These are phyloP conservation scores for Hemicentrotus pulcherrimus DNA, from an alignment of 35 echinoderm and acorn worm species.

Conservation along the genomic window DNA sequence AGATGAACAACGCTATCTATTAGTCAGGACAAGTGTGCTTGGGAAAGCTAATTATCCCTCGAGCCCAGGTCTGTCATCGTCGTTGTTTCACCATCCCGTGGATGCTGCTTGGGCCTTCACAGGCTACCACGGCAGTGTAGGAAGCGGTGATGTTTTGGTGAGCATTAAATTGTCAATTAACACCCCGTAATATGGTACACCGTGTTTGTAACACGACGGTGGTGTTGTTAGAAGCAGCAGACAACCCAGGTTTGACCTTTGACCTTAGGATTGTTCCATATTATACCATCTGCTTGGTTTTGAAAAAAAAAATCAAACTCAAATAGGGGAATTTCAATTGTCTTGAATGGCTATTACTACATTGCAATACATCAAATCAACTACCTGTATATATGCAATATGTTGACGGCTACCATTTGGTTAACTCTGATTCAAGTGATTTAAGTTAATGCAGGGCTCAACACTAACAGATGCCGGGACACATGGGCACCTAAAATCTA, in stretches of 20 bases:
- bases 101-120: background rate
- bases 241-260: background rate
- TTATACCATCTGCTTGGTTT: background rate
- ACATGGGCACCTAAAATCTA: no score
- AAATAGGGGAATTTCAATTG: no score
- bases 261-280: background rate
- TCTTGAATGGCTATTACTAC: no score
- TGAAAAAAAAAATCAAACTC: background rate
- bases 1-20: slow-evolving; percentile 4
- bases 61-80: background rate
- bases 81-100: background rate
- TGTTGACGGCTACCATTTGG: no score
- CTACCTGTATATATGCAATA: no score
- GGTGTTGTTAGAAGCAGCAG: background rate
- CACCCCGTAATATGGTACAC: background rate
- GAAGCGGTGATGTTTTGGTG: background rate
- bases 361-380: no score
- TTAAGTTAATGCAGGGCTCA: no score
- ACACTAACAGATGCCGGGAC: no score
- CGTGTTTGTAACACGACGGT: background rate
- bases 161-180: slow-evolving; percentile 8
- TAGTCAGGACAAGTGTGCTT: background rate
- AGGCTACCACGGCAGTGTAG: background rate
- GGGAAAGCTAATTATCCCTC: background rate
- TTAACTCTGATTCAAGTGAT: no score